Percentiles rank a stretch among this genome's conserved stretches.
Evolutionary conservation across 2,888 invertebrate genomes (phyloP).

Genomic region (Apoderus coryli): DNA sequence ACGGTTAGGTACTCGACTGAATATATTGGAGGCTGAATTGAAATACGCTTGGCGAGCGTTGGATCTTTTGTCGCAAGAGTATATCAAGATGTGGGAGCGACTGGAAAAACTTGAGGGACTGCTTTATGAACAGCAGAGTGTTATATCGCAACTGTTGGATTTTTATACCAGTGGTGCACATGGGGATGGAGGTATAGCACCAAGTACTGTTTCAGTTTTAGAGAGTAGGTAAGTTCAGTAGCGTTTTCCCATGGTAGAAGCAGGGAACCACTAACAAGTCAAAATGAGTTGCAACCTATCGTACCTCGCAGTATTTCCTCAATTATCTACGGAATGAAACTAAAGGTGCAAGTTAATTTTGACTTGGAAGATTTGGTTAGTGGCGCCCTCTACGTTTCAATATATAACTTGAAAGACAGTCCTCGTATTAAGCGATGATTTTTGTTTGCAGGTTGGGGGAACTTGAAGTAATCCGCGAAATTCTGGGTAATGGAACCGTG

Average conservation of each 20-base stretch:
- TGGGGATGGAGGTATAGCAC: too few relatives aligned
- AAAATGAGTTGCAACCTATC: too few relatives aligned
- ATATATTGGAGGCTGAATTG: conserved; percentile 77
- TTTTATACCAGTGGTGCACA: conserved; percentile 49
- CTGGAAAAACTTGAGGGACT: conserved; percentile 77
- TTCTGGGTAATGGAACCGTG: conserved; percentile 47
- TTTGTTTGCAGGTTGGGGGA: conserved; percentile 29
- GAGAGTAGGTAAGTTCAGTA: conserved; percentile 13
- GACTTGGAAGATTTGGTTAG: too few relatives aligned
- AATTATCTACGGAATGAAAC: too few relatives aligned
- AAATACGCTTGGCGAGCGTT: conserved; percentile 88
- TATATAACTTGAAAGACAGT: too few relatives aligned
- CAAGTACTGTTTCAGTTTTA: conserved; percentile 12
- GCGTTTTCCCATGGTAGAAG: neutral
- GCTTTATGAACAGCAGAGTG: conserved; percentile 79
- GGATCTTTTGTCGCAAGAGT: conserved; percentile 80
- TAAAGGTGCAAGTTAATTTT: too few relatives aligned
- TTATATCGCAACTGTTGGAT: conserved; percentile 74
- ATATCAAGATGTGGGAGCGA: conserved; percentile 87
- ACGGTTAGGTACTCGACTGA: conserved; percentile 70
- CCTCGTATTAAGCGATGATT: conserved; percentile 29
- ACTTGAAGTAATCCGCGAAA: conserved; percentile 49
- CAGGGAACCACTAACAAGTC: too few relatives aligned
- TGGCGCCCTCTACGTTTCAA: too few relatives aligned
- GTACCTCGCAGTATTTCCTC: too few relatives aligned